These are phyloP conservation scores for Trochalopteron elliotii DNA, from an alignment of 2,113 vertebrate genomes.

Conservation along the genomic window DNA sequence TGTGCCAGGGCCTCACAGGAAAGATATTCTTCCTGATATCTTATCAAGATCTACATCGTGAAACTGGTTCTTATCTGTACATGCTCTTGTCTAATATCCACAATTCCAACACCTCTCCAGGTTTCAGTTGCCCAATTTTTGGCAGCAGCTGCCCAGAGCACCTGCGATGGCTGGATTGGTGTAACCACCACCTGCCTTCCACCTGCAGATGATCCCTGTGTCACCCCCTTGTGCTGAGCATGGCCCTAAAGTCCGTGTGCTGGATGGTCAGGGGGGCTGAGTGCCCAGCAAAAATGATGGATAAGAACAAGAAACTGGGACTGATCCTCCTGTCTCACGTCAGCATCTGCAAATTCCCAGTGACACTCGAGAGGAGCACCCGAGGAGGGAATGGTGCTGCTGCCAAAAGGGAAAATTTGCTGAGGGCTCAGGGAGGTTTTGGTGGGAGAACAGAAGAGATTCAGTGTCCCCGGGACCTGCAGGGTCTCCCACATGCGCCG, in stretches of 20 bases:
- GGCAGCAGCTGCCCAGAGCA: neutral
- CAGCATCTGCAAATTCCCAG: neutral
- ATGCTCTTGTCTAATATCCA: too few relatives aligned
- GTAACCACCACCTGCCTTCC: neutral
- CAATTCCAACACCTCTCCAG: too few relatives aligned
- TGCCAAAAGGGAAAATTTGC: neutral
- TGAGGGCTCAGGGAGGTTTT: neutral
- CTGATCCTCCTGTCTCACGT: fast-evolving
- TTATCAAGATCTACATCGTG: neutral
- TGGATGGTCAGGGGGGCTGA: neutral
- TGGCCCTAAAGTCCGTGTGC: neutral
- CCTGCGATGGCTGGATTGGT: fast-evolving
- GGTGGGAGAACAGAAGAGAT: neutral
- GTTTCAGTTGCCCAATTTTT: neutral
- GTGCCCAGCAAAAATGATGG: neutral
- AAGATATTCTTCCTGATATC: neutral
- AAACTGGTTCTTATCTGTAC: neutral
- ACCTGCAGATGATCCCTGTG: neutral
- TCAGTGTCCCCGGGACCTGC: neutral
- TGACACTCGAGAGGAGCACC: neutral
- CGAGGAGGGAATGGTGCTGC: neutral
- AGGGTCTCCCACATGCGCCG: neutral
- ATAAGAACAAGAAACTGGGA: fast-evolving
- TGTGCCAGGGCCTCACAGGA: neutral
- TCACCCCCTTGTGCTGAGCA: neutral